Evolutionary conservation across 2,888 invertebrate genomes (phyloP).

Genomic region (Carabus problematicus): DNA sequence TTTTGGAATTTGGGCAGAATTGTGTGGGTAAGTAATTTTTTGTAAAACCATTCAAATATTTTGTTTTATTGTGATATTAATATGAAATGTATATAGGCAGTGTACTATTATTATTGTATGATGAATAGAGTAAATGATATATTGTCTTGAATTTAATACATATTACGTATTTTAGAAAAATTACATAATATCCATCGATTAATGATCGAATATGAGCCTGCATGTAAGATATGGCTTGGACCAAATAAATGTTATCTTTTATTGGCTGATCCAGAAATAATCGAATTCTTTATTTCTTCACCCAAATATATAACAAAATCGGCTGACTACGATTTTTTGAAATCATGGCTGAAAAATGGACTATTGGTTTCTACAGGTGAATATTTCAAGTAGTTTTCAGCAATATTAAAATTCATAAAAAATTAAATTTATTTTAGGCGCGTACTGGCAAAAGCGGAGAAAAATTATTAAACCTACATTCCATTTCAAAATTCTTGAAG

Average conservation of each 20-base stretch:
- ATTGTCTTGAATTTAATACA: no score
- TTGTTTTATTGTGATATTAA: no score
- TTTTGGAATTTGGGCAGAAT: slow-evolving; percentile 38
- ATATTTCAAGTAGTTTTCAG: slow-evolving; percentile 11
- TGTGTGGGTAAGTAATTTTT: slow-evolving; percentile 12
- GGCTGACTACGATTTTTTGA: slow-evolving; percentile 15
- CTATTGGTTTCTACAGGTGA: slow-evolving; percentile 47
- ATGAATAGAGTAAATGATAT: no score
- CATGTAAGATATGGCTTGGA: slow-evolving; percentile 42
- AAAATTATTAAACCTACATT: slow-evolving; percentile 80
- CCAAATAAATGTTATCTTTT: slow-evolving; percentile 21
- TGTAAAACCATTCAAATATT: not conserved
- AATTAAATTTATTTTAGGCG: slow-evolving; percentile 51
- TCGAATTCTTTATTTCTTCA: slow-evolving; percentile 54
- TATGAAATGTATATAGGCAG: not conserved
- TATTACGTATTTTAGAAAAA: slow-evolving; percentile 36
- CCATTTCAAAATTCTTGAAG: slow-evolving; percentile 78
- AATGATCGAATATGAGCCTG: slow-evolving; percentile 37
- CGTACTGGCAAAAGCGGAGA: slow-evolving; percentile 71
- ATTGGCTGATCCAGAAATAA: slow-evolving; percentile 69
- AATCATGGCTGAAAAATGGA: slow-evolving; percentile 28
- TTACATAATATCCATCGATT: slow-evolving; percentile 17
- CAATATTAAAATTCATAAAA: no score
- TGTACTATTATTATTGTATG: no score
- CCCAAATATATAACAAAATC: slow-evolving; percentile 24